These are phyloP conservation scores for Papilio helenus DNA, from an alignment of 1,140 invertebrate species.

Conservation along the genomic window DNA sequence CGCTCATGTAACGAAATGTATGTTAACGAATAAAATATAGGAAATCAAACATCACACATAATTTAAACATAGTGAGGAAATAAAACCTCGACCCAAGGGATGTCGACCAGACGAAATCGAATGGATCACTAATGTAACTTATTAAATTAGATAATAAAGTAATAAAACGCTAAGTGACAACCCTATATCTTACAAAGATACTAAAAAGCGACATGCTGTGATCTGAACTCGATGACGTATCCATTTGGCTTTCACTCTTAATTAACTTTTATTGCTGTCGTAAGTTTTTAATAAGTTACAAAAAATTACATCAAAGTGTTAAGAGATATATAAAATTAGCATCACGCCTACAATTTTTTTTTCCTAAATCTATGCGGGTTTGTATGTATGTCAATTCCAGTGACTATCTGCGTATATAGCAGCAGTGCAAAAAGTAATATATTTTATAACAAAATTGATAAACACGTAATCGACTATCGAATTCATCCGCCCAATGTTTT, in stretches of 20 bases:
- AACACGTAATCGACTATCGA: no score
- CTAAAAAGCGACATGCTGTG: neutral
- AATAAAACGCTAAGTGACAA: neutral
- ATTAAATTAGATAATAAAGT: neutral
- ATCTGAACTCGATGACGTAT: slow-evolving; percentile 18
- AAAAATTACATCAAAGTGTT: slow-evolving; percentile 17
- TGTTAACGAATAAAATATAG: neutral
- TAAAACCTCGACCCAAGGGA: neutral
- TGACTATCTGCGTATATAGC: neutral
- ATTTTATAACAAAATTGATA: no score
- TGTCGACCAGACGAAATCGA: neutral
- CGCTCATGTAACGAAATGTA: neutral
- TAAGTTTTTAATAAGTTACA: slow-evolving; percentile 14
- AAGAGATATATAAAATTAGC: neutral
- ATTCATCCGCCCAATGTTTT: neutral
- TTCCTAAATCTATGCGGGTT: neutral
- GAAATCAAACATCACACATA: neutral
- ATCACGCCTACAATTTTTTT: neutral
- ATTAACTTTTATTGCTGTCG: slow-evolving; percentile 20
- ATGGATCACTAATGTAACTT: neutral
- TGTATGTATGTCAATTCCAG: neutral
- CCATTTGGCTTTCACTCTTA: slow-evolving; percentile 5
- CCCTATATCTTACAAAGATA: neutral
- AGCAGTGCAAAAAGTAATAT: neutral
- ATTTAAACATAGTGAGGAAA: neutral